Evolutionary conservation across 2,797 vertebrate species (phyloP).

Genomic region (Chanos chanos): DNA sequence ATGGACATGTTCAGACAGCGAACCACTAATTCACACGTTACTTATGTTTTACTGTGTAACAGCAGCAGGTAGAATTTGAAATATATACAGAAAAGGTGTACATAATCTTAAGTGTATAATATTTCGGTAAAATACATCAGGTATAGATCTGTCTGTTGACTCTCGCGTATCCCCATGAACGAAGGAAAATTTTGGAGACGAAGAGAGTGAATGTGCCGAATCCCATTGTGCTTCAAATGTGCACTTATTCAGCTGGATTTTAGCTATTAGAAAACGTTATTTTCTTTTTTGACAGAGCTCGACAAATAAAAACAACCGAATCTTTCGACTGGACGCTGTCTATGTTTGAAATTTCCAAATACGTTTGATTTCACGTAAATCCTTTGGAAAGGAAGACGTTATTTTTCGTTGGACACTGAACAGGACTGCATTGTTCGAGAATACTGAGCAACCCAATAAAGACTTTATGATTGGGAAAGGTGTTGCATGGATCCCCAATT

Average conservation of each 20-base stretch:
- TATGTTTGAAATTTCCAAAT: neutral
- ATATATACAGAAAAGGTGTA: no score
- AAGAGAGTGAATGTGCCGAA: no score
- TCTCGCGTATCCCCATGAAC: no score
- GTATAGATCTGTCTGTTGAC: no score
- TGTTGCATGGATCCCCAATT: conserved; percentile 80
- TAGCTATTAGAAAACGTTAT: neutral
- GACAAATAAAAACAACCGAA: neutral
- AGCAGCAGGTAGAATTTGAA: no score
- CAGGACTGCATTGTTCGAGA: conserved; percentile 27
- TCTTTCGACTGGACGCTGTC: neutral
- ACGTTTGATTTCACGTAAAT: conserved; percentile 14
- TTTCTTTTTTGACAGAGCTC: conserved; percentile 13
- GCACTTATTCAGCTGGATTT: neutral
- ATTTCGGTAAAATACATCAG: no score
- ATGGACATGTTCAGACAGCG: no score
- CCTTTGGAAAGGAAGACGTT: neutral
- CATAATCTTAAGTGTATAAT: no score
- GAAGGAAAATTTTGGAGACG: no score
- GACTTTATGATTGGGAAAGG: conserved; percentile 70
- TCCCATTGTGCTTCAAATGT: neutral
- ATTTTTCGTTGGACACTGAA: conserved; percentile 9
- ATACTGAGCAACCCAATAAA: conserved; percentile 44
- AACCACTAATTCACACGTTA: no score
- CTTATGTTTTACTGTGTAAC: no score